These are phyloP conservation scores for Psilopsiagon aymara DNA, from an alignment of 2,113 vertebrate species.

Conservation along the genomic window DNA sequence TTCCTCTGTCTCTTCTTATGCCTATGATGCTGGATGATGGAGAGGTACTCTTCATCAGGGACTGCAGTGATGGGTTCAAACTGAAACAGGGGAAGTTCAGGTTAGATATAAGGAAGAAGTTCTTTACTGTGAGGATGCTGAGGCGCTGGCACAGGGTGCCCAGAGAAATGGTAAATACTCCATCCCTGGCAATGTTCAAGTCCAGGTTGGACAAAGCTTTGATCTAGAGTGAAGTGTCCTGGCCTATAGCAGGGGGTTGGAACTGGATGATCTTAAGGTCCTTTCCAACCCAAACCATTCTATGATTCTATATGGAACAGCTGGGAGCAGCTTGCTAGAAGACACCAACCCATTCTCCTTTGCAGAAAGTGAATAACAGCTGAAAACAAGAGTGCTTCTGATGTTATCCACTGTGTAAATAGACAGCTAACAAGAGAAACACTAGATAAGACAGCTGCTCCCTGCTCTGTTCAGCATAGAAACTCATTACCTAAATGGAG, in stretches of 20 bases:
- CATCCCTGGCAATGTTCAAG: background rate
- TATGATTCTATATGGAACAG: background rate
- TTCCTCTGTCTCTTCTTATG: background rate
- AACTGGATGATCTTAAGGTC: background rate
- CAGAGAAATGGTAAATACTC: background rate
- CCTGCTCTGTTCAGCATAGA: background rate
- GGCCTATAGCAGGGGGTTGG: background rate
- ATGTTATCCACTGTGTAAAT: background rate
- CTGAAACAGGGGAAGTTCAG: background rate
- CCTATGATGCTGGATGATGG: background rate
- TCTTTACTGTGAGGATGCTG: background rate
- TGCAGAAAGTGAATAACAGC: background rate
- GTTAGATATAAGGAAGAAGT: background rate
- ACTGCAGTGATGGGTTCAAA: background rate
- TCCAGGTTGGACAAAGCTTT: background rate
- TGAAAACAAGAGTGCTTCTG: background rate
- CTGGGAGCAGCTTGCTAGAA: background rate
- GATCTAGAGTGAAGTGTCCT: background rate
- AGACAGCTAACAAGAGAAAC: background rate
- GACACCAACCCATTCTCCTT: background rate
- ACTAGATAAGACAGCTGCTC: background rate
- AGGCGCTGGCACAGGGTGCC: background rate
- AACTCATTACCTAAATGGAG: background rate
- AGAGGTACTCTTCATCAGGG: background rate
- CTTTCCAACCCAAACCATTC: background rate